phyloP scores from a whole-genome alignment of 2,888 invertebrate species.

The Coecobrya sp. region DNA sequence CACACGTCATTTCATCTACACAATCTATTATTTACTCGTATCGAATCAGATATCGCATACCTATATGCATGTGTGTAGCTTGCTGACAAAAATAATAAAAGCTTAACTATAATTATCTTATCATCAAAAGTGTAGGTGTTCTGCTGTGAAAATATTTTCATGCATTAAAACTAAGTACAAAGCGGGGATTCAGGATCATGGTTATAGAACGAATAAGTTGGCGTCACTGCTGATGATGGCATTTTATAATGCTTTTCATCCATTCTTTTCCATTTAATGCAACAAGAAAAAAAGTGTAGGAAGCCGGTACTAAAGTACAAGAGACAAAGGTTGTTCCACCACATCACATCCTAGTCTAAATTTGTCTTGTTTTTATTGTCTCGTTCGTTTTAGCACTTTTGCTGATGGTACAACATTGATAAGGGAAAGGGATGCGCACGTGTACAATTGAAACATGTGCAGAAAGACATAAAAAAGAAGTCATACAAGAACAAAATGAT shows the following conservation, averaged over 20 bases:
- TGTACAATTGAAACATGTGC: slow-evolving; percentile 49
- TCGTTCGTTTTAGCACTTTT: slow-evolving; percentile 18
- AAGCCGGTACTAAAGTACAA: not conserved
- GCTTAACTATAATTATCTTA: slow-evolving; percentile 13
- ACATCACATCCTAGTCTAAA: not conserved
- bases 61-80: not conserved
- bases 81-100: slow-evolving; percentile 8
- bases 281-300: not conserved
- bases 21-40: not conserved
- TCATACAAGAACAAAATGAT: not conserved
- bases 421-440: slow-evolving; percentile 17
- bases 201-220: too few relatives aligned
- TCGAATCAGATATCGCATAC: not conserved
- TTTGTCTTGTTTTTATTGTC: slow-evolving; percentile 2
- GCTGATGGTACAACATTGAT: slow-evolving; percentile 3
- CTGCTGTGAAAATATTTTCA: not conserved
- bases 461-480: not conserved
- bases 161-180: not conserved
- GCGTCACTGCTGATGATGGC: not conserved
- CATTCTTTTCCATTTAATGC: not conserved
- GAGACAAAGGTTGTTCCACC: not conserved
- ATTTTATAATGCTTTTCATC: not conserved
- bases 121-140: not conserved
- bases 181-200: not conserved
- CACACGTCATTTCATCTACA: not conserved